A percentile compares a stretch with the other conserved stretches of the same genome.
Conservation (phyloP, 2,113 vertebrate genomes). For the Myxocyprinus asiaticus region DNA sequence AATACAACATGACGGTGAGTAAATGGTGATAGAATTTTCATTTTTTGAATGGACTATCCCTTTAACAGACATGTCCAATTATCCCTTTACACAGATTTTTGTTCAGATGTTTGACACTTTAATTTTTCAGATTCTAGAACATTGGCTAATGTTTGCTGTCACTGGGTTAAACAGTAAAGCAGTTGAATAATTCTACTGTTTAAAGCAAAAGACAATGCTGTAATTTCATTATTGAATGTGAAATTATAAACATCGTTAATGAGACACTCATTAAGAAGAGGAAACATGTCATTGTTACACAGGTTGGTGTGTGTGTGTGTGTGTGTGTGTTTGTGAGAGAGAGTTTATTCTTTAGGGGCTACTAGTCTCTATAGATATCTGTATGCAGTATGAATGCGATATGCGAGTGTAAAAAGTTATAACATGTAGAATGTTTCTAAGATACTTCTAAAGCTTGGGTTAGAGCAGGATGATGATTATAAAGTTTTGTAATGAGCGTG, state of each 20-base stretch:
- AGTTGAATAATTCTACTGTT: not conserved
- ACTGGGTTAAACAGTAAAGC: not conserved
- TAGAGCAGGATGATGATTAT: not conserved
- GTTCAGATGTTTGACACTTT: not conserved
- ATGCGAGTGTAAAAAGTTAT: not conserved
- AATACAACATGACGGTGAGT: too few relatives aligned
- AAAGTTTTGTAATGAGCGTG: conserved; percentile 12
- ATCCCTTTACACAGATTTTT: not conserved
- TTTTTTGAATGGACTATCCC: not conserved
- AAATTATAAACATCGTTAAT: not conserved
- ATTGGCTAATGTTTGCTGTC: not conserved
- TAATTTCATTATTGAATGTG: conserved; percentile 1
- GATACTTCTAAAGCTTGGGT: conserved; percentile 6
- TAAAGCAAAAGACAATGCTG: not conserved
- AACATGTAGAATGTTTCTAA: conserved; percentile 32
- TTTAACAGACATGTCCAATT: not conserved
- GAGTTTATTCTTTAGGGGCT: too few relatives aligned
- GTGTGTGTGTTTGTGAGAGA: not conserved
- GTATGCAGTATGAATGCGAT: conserved; percentile 8
- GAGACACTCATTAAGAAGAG: not conserved
- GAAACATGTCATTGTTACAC: not conserved
- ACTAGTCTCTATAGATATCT: not conserved
- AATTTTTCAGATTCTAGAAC: not conserved
- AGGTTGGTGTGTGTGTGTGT: not conserved
- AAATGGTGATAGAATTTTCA: too few relatives aligned